These are phyloP conservation scores for Spinibarbus caldwelli DNA, from an alignment of 2,797 vertebrate species.

Conservation along the genomic window DNA sequence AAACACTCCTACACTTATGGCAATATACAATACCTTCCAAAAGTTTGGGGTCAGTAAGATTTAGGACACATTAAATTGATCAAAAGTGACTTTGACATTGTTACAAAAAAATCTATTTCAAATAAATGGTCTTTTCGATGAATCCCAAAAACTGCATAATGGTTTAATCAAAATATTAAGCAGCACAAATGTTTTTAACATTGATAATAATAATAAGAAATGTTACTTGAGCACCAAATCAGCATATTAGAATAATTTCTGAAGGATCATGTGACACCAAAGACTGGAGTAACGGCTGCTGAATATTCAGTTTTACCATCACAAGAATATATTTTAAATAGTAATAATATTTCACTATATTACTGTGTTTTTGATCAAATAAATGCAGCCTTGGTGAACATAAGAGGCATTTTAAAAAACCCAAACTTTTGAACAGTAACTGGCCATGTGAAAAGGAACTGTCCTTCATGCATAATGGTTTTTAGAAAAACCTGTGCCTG, in stretches of 20 bases:
- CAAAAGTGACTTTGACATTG: background rate
- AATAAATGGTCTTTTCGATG: background rate
- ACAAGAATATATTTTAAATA: background rate
- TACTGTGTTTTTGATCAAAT: background rate
- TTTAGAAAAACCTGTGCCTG: conserved; percentile 62
- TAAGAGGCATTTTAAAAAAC: background rate
- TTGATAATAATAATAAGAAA: background rate
- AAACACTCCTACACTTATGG: background rate
- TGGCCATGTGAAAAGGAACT: conserved; percentile 25
- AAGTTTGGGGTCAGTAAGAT: background rate
- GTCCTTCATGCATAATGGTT: conserved; percentile 36
- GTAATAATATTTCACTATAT: background rate
- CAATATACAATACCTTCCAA: background rate
- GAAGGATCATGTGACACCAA: background rate
- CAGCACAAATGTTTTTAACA: background rate
- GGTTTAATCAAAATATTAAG: background rate
- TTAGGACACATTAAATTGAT: background rate
- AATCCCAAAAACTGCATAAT: background rate
- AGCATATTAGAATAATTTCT: background rate
- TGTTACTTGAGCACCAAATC: background rate
- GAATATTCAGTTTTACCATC: background rate
- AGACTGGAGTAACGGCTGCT: background rate
- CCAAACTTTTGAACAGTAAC: background rate
- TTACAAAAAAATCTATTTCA: background rate
- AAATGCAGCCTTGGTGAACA: background rate